These are phyloP conservation scores for rat (Rattus norvegicus) DNA, from an alignment of 2,113 vertebrate species.

Conservation along the genomic window DNA sequence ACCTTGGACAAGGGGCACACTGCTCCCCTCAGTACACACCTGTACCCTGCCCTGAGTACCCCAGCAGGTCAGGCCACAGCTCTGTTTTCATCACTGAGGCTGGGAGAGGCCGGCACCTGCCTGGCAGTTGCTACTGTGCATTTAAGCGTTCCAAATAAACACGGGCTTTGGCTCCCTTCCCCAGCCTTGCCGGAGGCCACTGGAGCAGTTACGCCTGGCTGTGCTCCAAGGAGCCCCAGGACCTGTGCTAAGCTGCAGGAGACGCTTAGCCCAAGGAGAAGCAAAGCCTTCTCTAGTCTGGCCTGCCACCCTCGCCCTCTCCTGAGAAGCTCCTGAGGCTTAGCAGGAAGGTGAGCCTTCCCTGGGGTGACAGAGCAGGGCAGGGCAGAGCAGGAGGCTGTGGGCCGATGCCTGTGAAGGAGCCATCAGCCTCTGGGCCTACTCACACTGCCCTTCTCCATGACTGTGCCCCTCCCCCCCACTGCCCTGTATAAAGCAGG, in stretches of 20 bases:
- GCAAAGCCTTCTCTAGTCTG: neutral
- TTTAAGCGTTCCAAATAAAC: constrained; percentile 49
- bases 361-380: neutral
- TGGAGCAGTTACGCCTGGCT: constrained; percentile 41
- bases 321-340: fast-evolving
- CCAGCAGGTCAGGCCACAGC: neutral
- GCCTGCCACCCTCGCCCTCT: neutral
- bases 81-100: constrained; percentile 26
- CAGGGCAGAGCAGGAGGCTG: neutral
- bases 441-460: neutral
- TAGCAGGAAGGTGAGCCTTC: neutral
- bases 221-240: constrained; percentile 7
- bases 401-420: neutral
- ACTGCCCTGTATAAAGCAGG: neutral
- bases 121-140: neutral
- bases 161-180: constrained; percentile 42
- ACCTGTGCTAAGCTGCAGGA: neutral
- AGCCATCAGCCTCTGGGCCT: neutral
- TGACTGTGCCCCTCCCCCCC: neutral
- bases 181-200: constrained; percentile 47
- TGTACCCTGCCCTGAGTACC: neutral
- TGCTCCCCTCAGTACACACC: neutral
- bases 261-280: neutral
- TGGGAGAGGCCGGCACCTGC: neutral
- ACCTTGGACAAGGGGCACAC: neutral